Base-by-base conservation (phyloP, 2,797 vertebrate species). In the Epinephelus malabaricus region DNA sequence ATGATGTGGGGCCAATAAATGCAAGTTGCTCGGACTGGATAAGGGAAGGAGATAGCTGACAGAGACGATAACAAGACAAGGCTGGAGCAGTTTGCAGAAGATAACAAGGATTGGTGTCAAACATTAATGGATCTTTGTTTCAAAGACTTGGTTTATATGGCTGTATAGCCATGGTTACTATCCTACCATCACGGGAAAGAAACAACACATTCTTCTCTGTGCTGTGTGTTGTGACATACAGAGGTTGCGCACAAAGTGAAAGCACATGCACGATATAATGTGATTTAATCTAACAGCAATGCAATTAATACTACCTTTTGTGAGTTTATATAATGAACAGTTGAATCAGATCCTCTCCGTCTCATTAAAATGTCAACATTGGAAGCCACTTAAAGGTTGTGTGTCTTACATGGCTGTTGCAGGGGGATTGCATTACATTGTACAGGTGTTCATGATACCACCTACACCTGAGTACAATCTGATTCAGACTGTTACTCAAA, bases 41-140 rank as follows among this genome's bases (percentile, higher is more conserved):
- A 71, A 59, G 50, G 30, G 46, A 53, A 47, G 6, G 59, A 46
- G 23, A 51, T 30, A n/a, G 46, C 56, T 45, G 74, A 69, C 65
- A 14, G 69, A 53, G 60, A 51, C 14, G 72, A 86, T 76, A 79
- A 86, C 11, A 58, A 81, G 43, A 62, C 62, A 47, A 21, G 54
- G 30, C 73, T 83, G 75, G 53, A 76, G 56, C 69, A 69, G 10
- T 82, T 67, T 75, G 58, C 19, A 21, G 47, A 56, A 78, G 86
- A 87, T 87, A 86, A 81, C 56, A 49, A 45, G 50, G 73, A 67
- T 45, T 73, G 68, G 66, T 83, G 90, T 89, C 81, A 86, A 86
- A 86, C 88, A 89, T 92, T 86, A 76, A 92, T 89, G 81, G 67
- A 76, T 72, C 73, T 87, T 86, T 81, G 55, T 74, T 61, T 76